These are phyloP conservation scores for Pteruthius melanotis DNA, from an alignment of 2,113 vertebrate genomes.

Conservation along the genomic window DNA sequence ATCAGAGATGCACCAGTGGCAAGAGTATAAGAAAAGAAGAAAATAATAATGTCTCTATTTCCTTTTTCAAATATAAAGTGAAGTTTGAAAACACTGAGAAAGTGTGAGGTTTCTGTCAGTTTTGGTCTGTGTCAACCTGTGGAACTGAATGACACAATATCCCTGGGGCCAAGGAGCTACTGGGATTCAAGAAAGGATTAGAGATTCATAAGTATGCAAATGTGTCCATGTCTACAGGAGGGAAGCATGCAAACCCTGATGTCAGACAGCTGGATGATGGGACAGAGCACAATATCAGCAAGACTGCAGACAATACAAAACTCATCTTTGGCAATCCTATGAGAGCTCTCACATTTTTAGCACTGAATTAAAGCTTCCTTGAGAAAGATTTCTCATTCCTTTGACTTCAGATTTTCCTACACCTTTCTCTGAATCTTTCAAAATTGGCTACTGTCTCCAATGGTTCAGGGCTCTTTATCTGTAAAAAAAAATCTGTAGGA, in stretches of 20 bases:
- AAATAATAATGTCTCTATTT: background rate
- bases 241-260: background rate
- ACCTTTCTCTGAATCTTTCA: background rate
- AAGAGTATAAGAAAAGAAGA: background rate
- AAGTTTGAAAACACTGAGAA: background rate
- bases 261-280: background rate
- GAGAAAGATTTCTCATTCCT: background rate
- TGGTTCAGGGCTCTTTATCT: background rate
- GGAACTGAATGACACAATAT: background rate
- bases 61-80: background rate
- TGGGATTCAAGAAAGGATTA: background rate
- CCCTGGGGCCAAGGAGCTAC: background rate
- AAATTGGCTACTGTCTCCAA: background rate
- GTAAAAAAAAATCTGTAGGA: background rate
- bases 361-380: background rate
- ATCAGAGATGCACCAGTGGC: background rate
- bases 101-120: background rate
- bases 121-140: background rate
- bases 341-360: background rate
- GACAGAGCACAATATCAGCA: background rate
- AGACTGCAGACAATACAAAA: background rate
- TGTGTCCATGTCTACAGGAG: background rate
- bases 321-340: accelerated
- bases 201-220: background rate
- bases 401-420: background rate